Percentiles rank a stretch among this genome's conserved stretches.
phyloP scores from a whole-genome alignment of 1,140 invertebrate genomes.

The Adoxophyes honmai region DNA sequence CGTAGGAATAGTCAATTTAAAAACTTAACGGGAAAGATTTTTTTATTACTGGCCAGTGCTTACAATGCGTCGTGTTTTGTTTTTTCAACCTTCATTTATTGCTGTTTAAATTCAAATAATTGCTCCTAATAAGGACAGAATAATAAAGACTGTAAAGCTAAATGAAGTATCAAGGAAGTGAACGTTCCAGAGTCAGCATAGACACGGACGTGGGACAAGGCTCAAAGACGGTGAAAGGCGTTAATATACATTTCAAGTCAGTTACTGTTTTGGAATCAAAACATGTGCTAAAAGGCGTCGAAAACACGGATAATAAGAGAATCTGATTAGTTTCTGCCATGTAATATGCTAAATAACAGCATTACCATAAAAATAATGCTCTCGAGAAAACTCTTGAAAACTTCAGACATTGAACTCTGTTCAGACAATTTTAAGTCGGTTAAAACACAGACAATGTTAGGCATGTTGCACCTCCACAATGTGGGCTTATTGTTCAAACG shows the following conservation, averaged over 20 bases:
- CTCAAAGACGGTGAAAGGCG: slow-evolving; percentile 5
- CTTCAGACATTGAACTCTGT: background rate
- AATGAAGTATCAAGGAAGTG: slow-evolving; percentile 11
- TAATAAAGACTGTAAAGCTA: background rate
- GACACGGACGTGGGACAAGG: slow-evolving; percentile 6
- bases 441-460: slow-evolving; percentile 12
- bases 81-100: too few species aligned
- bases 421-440: background rate
- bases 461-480: slow-evolving; percentile 3
- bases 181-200: background rate
- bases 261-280: too few species aligned
- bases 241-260: background rate
- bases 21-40: background rate
- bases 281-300: too few species aligned
- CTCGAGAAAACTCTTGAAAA: background rate
- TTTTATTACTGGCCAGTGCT: background rate
- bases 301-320: too few species aligned
- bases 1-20: slow-evolving; percentile 9
- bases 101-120: background rate
- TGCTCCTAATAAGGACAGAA: background rate
- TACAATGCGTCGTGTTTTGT: background rate
- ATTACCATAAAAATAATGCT: background rate
- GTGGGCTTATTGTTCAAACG: slow-evolving; percentile 2
- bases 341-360: background rate
- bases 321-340: background rate